Evolutionary conservation across 2,888 invertebrate species (phyloP), one percentile per base, ranked within the genome.

Genomic region (Eurois occulta): DNA sequence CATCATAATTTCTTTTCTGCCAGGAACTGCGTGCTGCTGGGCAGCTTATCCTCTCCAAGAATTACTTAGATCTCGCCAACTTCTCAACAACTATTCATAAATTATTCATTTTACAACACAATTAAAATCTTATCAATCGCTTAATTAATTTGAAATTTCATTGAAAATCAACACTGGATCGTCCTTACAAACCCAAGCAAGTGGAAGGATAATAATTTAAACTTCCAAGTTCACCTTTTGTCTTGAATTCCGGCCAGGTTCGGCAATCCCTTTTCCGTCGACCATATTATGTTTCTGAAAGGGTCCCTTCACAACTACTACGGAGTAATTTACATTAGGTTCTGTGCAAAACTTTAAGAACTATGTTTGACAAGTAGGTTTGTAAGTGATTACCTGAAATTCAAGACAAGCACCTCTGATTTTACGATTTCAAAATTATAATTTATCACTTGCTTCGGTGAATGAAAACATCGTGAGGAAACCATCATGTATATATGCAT

Each of bases 181-280:
- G 8, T 38, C 21, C 67, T 32, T 67, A 38, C n/a, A 67, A 64
- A 10, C 41, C 24, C 64, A 72, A 55, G 52, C 73, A 70, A 74
- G 48, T 76, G 60, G 67, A 75, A 65, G 38, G 70, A 46, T 71
- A 80, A 77, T 77, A 84, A 84, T 84, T 70, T 58, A 35, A 86
- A 84, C 76, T 84, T 71, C 48, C 18, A 67, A 78, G 48, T 46
- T 2, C 66, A 72, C 65, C 72, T 78, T 78, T 84, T 84, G 76
- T 87, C 43, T 73, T 18, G 48, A 41, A 69, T 62, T 28, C 38
- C 41, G 32, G n/a, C 3, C 32, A 65, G 71, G 64, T 73, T 75
- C 16, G 32, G 24, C 11, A 16, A 84, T 75, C 86, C 77, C 73
- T 62, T 71, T 67, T 77, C 60, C 35, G 67, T 62, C 71, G 18